These are phyloP conservation scores for Colius striatus DNA, from an alignment of 2,113 vertebrate species.

Conservation along the genomic window DNA sequence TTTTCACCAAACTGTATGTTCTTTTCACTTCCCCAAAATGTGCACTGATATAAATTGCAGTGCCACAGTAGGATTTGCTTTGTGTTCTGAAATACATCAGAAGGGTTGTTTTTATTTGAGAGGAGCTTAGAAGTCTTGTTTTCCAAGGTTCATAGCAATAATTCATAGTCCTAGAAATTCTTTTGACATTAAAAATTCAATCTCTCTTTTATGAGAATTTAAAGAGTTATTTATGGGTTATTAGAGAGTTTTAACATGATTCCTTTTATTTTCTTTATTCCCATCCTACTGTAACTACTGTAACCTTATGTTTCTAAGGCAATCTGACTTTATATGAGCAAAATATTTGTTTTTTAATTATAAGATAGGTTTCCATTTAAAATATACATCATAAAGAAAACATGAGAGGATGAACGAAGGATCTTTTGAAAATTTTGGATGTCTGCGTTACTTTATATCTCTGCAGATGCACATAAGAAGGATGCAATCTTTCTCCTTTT, in stretches of 20 bases:
- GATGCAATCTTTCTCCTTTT: not conserved
- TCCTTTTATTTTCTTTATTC: not conserved
- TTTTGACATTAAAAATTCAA: conserved; percentile 41
- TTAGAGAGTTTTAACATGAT: not conserved
- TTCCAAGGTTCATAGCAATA: not conserved
- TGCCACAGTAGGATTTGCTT: not conserved
- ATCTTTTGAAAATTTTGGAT: not conserved
- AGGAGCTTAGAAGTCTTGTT: not conserved
- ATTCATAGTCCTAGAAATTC: not conserved
- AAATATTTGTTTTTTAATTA: not conserved
- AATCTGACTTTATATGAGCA: not conserved
- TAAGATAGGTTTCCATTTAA: not conserved
- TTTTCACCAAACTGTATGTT: not conserved
- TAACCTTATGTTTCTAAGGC: not conserved
- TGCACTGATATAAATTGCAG: not conserved
- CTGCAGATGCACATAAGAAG: not conserved
- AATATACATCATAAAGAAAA: not conserved
- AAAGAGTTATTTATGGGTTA: not conserved
- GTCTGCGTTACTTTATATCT: not conserved
- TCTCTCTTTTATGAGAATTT: conserved; percentile 22
- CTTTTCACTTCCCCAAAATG: not conserved
- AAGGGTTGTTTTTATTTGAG: not conserved
- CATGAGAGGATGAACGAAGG: not conserved
- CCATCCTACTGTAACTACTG: not conserved
- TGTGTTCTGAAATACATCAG: not conserved